Evolutionary conservation across 2,113 vertebrate species (phyloP), one percentile per base, ranked within the genome.

Genomic region (Trematomus loennbergii): DNA sequence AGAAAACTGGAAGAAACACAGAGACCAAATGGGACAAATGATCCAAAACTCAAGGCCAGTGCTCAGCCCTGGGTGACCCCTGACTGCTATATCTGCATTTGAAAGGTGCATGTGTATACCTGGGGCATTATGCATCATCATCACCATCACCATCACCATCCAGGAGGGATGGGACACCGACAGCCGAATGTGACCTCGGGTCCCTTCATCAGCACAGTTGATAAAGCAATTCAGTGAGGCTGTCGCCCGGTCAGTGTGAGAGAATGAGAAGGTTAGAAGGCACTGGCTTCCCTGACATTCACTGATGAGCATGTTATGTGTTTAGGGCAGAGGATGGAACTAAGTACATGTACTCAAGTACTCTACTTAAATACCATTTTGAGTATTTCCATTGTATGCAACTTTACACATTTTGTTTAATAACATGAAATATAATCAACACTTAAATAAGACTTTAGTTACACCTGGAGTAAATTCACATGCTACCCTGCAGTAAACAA

Each of bases 191-290:
- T 92, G 91, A 94, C 88, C 86, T 86, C 72, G 22, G 33, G 43
- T 71, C 59, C 86, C 89, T 91, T 88, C 70, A 88, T 94, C 90
- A 92, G 91, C 85, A 89, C 74, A 67, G 69, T 57, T 87, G 85
- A 86, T 85, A 72, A 90, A 87, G 84, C 84, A 81, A 69, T 85
- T 75, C 33, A 52, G 50, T 22, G 16, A 50, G 64, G 64, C 73
- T 84, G 45, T 57, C 64, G 48, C 65, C 17, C 17, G 20, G 53
- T 68, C 73, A 79, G 63, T 43, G 13, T 82, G 52, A 83, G 70
- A 72, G 57, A 13, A 15, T 20, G 58, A 85, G 88, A 85, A 73
- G 77, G 83, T 88, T 83, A 71, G 9, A 29, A 75, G 87, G 45
- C 72, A 60, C 69, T 66, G 46, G 76, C 33, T 2, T 73, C 75